Base-by-base conservation (phyloP, 2,888 invertebrate species). In the Amphipoea lucens region DNA sequence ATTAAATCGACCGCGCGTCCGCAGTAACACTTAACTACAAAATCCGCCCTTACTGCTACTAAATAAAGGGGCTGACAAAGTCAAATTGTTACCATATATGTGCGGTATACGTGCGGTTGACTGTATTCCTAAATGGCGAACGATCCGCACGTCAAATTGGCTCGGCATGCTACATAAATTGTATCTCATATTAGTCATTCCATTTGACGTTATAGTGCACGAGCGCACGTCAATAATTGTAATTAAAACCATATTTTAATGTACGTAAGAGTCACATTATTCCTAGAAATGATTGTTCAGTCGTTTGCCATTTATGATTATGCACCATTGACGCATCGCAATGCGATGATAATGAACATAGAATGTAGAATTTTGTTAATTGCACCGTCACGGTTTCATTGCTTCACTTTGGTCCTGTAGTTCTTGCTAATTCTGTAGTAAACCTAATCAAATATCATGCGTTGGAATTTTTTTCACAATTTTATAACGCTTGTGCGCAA, bases 291-390 rank as follows among this genome's bases (percentile, higher is more conserved):
- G 9, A 40, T 54, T 51, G 45, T 12, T 45, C 66, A 79, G 0
- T 76, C n/a, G 42, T 76, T 76, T 65, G 5, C 36, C 14, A 51
- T 81, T 51, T 36, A 42, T 51, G 14, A 23, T 12, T 17, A 63
- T 23, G 2, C 65, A 54, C 17, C n/a, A 57, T 23, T 20, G 14
- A 57, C 20, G 62, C 63, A 42, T 65, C 63, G 9, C 54, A 42
- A 57, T 69, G 29, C 17, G n/a, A 23, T 29, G 12, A n/a, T 36
- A 4, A n/a, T 54, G 11, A 68, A 17, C 54, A 14, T n/a, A n/a
- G 67, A 45, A 45, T 45, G 23, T 23, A 62, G 62, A n/a, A 9
- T 54, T 68, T 42, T 0, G 4, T 9, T 54, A 11, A 65, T 14
- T 66, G 29, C 20, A 57, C 17, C 4, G 11, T 29, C 9, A 36